A percentile compares a stretch with the other conserved stretches of the same genome.
Conservation (phyloP, 1,140 invertebrate genomes). For the Wiebesia pumilae region DNA sequence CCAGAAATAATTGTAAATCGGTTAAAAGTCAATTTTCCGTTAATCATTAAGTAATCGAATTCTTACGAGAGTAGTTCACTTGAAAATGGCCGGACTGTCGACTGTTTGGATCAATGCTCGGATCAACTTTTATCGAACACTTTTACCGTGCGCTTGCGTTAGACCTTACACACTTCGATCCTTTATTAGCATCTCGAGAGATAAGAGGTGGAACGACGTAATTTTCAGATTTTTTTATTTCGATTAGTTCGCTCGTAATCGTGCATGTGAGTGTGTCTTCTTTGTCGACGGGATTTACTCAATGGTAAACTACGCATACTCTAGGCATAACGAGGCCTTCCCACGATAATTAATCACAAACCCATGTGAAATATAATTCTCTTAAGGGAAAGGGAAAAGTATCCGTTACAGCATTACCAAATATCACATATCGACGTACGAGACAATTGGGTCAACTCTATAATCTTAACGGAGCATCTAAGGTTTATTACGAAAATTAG, state of each 20-base stretch:
- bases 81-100: no score
- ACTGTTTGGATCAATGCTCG: background rate
- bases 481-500: constrained; percentile 6
- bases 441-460: background rate
- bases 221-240: constrained; percentile 32
- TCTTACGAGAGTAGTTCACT: no score
- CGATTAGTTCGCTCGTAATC: background rate
- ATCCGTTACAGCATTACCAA: background rate
- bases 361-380: background rate
- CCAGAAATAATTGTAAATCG: no score
- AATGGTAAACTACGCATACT: background rate
- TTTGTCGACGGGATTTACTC: background rate
- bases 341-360: background rate
- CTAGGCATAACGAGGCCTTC: background rate
- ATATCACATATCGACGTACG: background rate
- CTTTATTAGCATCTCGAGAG: background rate
- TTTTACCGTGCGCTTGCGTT: background rate
- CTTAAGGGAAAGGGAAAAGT: background rate
- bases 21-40: no score
- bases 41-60: no score
- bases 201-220: background rate
- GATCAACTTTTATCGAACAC: background rate
- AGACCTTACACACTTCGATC: background rate
- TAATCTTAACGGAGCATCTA: constrained; percentile 18
- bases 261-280: background rate